These are phyloP conservation scores for Neodiprion lecontei DNA, from an alignment of 1,140 invertebrate genomes.

Conservation along the genomic window DNA sequence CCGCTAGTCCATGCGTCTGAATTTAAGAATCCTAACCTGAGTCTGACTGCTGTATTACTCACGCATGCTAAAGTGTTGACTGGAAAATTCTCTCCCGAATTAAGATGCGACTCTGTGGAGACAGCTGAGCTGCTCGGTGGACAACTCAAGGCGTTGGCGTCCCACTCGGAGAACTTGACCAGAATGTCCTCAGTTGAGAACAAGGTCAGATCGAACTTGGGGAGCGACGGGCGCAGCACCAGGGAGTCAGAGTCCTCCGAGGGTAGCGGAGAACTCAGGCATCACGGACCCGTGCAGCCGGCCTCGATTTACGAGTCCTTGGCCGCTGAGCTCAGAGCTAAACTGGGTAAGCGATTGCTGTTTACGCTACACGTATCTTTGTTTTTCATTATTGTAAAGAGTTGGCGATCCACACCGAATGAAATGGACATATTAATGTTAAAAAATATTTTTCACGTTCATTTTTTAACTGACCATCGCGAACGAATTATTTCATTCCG, in stretches of 20 bases:
- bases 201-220: constrained; percentile 72
- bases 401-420: too few relatives aligned
- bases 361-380: too few relatives aligned
- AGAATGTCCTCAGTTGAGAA: constrained; percentile 72
- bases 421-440: too few relatives aligned
- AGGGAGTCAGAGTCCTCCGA: constrained; percentile 76
- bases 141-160: constrained; percentile 83
- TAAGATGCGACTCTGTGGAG: constrained; percentile 87
- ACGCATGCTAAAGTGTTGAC: too few relatives aligned
- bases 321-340: constrained; percentile 88
- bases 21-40: too few relatives aligned
- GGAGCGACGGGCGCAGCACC: constrained; percentile 76
- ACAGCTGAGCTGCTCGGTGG: constrained; percentile 85
- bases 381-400: too few relatives aligned
- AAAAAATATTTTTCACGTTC: too few relatives aligned
- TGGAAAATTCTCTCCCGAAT: too few relatives aligned
- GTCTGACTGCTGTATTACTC: too few relatives aligned
- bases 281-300: constrained; percentile 64
- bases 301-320: constrained; percentile 87
- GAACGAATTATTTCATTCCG: too few relatives aligned
- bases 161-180: constrained; percentile 85
- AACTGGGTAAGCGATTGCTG: constrained; percentile 66
- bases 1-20: too few relatives aligned
- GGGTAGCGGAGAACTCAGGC: constrained; percentile 70
- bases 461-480: too few relatives aligned